phyloP scores from a whole-genome alignment of 2,113 vertebrate species.

The Ammospiza caudacuta region DNA sequence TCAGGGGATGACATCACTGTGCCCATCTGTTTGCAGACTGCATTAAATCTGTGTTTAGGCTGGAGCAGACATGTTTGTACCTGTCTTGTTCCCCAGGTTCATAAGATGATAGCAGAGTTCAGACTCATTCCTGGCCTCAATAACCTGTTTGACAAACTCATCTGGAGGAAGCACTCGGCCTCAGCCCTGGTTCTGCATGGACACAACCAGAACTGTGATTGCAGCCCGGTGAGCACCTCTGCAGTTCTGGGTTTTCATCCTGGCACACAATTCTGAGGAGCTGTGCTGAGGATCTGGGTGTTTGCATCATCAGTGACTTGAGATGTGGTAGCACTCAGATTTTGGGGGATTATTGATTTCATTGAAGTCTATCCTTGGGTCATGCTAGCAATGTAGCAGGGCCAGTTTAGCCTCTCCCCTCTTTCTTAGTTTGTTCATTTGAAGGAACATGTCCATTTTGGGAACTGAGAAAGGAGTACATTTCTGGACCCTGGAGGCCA shows the following conservation, averaged over 20 bases:
- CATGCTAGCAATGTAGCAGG: background rate
- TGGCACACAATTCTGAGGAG: background rate
- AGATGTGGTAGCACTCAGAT: background rate
- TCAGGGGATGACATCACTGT: background rate
- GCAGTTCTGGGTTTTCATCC: background rate
- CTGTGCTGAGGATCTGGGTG: background rate
- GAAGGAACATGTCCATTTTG: background rate
- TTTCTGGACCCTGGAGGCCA: background rate
- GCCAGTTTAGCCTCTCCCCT: background rate
- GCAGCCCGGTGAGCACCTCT: conserved; percentile 88
- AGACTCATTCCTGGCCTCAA: conserved; percentile 96
- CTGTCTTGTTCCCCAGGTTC: conserved; percentile 81
- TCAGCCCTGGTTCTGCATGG: conserved; percentile 91
- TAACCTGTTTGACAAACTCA: conserved; percentile 97
- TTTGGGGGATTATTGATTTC: background rate
- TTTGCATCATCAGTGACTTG: background rate
- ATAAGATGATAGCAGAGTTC: conserved; percentile 98
- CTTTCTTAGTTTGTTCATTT: background rate
- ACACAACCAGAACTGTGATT: conserved; percentile 98
- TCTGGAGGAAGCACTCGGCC: conserved; percentile 94
- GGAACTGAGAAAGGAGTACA: background rate
- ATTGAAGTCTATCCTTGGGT: background rate
- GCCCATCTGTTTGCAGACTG: background rate
- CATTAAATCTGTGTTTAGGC: rapidly evolving
- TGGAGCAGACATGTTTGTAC: background rate